These are phyloP conservation scores for Herminia tarsipennalis DNA, from an alignment of 2,888 invertebrate genomes.

Conservation along the genomic window DNA sequence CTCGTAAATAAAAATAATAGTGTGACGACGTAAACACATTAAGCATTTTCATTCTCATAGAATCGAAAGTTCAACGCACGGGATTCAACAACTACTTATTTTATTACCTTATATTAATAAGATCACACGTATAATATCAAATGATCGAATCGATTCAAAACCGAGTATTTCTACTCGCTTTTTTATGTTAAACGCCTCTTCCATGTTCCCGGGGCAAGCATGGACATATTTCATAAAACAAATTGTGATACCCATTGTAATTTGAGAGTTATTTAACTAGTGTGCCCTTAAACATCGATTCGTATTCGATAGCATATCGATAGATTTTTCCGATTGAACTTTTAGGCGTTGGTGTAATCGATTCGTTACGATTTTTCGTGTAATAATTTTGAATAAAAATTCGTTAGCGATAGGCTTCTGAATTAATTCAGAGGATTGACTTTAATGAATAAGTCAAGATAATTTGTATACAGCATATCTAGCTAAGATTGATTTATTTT, in stretches of 20 bases:
- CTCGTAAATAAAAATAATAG: not conserved
- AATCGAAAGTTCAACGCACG: conserved; percentile 25
- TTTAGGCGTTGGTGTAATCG: conserved; percentile 9
- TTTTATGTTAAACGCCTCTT: conserved; percentile 62
- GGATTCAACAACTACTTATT: conserved; percentile 30
- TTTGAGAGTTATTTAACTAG: conserved; percentile 56
- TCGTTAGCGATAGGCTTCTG: conserved; percentile 33
- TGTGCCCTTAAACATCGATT: conserved; percentile 36
- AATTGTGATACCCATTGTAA: conserved; percentile 70
- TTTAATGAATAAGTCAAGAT: conserved; percentile 26
- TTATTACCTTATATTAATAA: conserved; percentile 45
- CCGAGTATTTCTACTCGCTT: conserved; percentile 23
- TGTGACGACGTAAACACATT: not conserved
- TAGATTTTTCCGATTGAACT: conserved; percentile 33
- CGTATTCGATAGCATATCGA: conserved; percentile 28
- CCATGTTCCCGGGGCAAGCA: conserved; percentile 52
- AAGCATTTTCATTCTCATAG: conserved; percentile 7
- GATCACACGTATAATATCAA: conserved; percentile 43
- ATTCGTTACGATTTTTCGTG: conserved; percentile 17
- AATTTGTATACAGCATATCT: conserved; percentile 8
- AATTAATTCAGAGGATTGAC: conserved; percentile 25
- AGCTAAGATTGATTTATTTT: conserved; percentile 10
- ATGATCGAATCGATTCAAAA: conserved; percentile 36
- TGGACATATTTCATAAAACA: conserved; percentile 66
- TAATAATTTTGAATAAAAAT: conserved; percentile 35